Evolutionary conservation across 2,888 invertebrate species (phyloP), one percentile per base, ranked within the genome.

Genomic region (Himalopsyche anomala): DNA sequence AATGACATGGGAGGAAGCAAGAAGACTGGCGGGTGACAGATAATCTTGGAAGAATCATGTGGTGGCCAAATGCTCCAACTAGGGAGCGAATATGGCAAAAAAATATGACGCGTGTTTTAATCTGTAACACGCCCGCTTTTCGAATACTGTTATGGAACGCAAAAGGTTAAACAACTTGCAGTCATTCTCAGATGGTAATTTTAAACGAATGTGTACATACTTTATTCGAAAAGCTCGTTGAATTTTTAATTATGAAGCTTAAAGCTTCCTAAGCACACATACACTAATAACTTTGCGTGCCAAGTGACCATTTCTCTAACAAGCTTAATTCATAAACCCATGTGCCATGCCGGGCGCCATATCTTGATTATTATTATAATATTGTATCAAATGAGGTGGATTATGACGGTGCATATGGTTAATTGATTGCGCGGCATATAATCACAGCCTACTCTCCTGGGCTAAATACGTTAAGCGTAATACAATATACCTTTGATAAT

Each of bases 241-340:
- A 54, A 51, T 80, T 54, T 80, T 80, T 80, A 80, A 80, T 80
- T 80, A 80, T 80, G 80, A 19, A 80, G 80, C 42, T 42, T 80
- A 45, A 45, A 74, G 80, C 51, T 42, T 80, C 9, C 28, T 45
- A 80, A 51, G 11, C 45, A 51, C 80, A 80, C 80, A 80, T n/a
- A 80, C 45, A 74, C 74, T 74, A 74, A 74, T 74, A 74, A 74
- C 74, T 38, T 82, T 82, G 85, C 85, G 85, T 85, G 85, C n/a
- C 19, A 74, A n/a, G 74, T 79, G 74, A 79, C 79, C 85, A 79
- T 85, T 85, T 74, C 80, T 82, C 74, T 82, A 85, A 81, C 74
- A 55, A 79, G 69, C 81, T 84, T 79, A 82, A 85, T 85, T 85
- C 85, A 82, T 81, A 85, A 82, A 74, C 85, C 82, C 45, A 42